These are phyloP conservation scores for Lepidothrix coronata DNA, from an alignment of 2,113 vertebrate genomes.

Conservation along the genomic window DNA sequence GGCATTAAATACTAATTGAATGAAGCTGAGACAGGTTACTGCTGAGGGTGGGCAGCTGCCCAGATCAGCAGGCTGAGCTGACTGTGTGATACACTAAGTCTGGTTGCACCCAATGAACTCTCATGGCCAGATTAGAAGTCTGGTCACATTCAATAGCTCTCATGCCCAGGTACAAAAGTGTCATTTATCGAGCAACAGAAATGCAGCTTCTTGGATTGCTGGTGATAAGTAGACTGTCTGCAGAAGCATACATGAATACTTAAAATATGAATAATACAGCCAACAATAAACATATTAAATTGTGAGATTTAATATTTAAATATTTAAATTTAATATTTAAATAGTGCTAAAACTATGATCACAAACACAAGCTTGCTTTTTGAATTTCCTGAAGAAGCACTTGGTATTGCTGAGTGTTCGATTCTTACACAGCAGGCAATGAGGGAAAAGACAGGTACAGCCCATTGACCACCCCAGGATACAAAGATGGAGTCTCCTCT, in stretches of 20 bases:
- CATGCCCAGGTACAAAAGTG: not conserved
- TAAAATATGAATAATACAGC: not conserved
- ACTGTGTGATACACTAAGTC: not conserved
- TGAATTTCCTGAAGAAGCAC: not conserved
- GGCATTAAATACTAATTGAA: not conserved
- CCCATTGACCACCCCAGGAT: rapidly evolving
- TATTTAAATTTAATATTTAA: too few relatives aligned
- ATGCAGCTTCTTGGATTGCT: not conserved
- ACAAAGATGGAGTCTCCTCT: not conserved
- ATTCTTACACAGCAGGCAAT: not conserved
- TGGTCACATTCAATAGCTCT: rapidly evolving
- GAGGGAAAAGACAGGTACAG: not conserved
- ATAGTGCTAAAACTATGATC: not conserved
- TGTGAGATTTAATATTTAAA: too few relatives aligned
- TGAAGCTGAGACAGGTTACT: not conserved
- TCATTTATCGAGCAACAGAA: not conserved
- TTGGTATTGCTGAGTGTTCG: rapidly evolving
- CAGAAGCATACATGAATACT: not conserved
- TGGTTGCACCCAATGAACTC: not conserved
- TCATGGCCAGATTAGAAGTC: not conserved
- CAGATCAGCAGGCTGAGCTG: not conserved
- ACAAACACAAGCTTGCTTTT: not conserved
- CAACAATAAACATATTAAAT: not conserved
- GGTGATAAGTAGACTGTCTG: not conserved
- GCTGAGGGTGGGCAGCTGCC: not conserved